Evolutionary conservation across 2,113 vertebrate genomes (phyloP).

Genomic region (Climacteris rufus): DNA sequence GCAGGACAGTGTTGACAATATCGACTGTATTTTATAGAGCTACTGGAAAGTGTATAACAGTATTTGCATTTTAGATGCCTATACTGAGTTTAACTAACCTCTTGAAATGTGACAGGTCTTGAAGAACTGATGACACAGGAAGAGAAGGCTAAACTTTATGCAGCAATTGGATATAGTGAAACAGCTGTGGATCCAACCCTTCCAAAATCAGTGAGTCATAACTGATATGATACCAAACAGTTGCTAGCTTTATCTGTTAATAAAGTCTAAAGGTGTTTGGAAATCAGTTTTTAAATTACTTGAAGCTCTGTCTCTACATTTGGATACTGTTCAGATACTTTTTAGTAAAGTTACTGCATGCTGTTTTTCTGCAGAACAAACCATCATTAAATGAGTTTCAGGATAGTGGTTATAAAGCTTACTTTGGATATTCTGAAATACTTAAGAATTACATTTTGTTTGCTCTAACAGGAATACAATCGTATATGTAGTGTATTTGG

Average conservation of each 20-base stretch:
- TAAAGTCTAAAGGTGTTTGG: background rate
- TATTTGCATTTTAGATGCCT: background rate
- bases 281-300: background rate
- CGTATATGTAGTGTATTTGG: background rate
- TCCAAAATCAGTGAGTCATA: constrained; percentile 87
- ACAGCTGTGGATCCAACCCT: constrained; percentile 89
- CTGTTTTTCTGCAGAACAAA: background rate
- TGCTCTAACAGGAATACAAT: background rate
- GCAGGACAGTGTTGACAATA: background rate
- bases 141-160: constrained; percentile 92
- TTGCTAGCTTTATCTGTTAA: background rate
- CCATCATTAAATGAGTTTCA: background rate
- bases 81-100: background rate
- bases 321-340: background rate
- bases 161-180: constrained; percentile 97
- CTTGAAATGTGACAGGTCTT: constrained; percentile 77
- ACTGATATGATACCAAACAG: background rate
- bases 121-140: constrained; percentile 85
- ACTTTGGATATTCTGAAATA: background rate
- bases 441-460: background rate
- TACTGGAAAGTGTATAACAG: background rate
- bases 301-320: background rate
- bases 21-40: background rate
- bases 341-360: background rate
- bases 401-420: background rate